phyloP scores from a whole-genome alignment of 2,113 vertebrate genomes.

The Danio rerio region GRCz12tu NC_133180.1:45508501-45509000 shows the following conservation, averaged over 20 bases:
- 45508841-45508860: conserved; percentile 59
- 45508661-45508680: no score
- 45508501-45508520: no score
- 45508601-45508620: no score
- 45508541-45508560: no score
- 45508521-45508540: no score
- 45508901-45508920: conserved; percentile 65
- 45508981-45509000: background rate
- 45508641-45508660: no score
- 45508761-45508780: conserved; percentile 64
- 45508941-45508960: no score
- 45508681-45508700: no score
- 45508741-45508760: conserved; percentile 9
- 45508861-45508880: conserved; percentile 47
- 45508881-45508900: conserved; percentile 52
- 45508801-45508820: conserved; percentile 69
- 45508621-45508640: no score
- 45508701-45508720: background rate
- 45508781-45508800: conserved; percentile 61
- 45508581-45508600: no score
- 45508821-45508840: conserved; percentile 64
- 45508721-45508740: conserved; percentile 5
- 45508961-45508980: no score
- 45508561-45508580: no score
- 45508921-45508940: conserved; percentile 44